Conservation (phyloP, 2,888 invertebrate genomes). For the Adela reaumurella region DNA sequence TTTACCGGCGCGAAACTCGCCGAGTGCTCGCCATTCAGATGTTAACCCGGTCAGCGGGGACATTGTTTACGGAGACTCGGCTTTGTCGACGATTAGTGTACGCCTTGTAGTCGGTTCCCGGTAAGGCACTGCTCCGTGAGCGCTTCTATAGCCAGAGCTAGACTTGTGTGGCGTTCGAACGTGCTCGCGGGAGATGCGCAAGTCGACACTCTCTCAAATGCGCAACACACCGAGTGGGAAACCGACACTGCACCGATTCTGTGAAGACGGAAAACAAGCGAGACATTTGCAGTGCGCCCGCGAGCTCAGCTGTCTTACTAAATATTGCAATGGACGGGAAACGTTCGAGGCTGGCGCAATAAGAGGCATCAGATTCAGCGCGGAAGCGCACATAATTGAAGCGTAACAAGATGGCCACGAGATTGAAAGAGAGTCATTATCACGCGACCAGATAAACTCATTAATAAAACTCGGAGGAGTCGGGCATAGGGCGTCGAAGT, state of each 20-base stretch:
- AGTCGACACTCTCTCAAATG: neutral
- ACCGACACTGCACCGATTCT: too few species aligned
- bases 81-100: neutral
- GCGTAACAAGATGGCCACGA: neutral
- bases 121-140: neutral
- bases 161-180: too few species aligned
- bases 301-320: too few species aligned
- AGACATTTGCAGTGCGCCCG: too few species aligned
- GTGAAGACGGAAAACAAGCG: too few species aligned
- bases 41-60: slow-evolving; percentile 46
- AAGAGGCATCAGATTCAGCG: too few species aligned
- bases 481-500: neutral
- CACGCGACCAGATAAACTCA: neutral
- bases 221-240: too few species aligned
- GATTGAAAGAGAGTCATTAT: neutral
- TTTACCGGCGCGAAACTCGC: slow-evolving; percentile 46
- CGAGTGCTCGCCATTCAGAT: slow-evolving; percentile 47
- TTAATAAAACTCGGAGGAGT: neutral
- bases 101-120: neutral
- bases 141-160: neutral
- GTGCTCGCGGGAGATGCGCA: neutral
- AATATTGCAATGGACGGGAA: too few species aligned
- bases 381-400: too few species aligned
- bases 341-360: too few species aligned
- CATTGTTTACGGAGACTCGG: neutral